Base-by-base conservation (phyloP, 2,888 invertebrate species). In the Hyles lineata region DNA sequence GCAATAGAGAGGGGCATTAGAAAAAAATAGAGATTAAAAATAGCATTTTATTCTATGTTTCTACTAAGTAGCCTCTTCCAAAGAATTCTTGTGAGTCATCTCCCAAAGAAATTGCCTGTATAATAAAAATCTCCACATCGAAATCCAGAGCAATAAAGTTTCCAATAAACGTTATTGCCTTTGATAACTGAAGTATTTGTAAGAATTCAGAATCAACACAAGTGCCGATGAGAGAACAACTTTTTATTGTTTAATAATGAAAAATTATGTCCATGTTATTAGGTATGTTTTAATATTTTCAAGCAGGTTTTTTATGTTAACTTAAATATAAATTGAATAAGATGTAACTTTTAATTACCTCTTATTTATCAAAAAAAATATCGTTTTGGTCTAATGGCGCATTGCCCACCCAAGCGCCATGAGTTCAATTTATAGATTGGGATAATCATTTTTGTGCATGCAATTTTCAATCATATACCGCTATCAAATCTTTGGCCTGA, bases 261-360 rank as follows among this genome's bases (percentile, higher is more conserved):
- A 75, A 75, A 76, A 85, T 78, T 83, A 90, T 92, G 90, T 78
- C 86, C 77, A 80, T 84, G 76, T 78, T 87, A 78, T 82, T 90
- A 70, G 86, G 92, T 90, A 83, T 86, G 70, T 71, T 67, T 72
- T 11, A 23, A 63, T 3, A 21, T 25, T 52, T 5, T 52, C 1
- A 6, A 0, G 61, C 21, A 35, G 11, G 15, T n/a, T 63, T 72
- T 25, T 8, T 9, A 35, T 35, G 9, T 63, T 29, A 17, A 25
- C 60, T 55, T 9, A 32, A 11, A 62, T 70, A 19, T 17, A 62
- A 23, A 43, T 70, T n/a, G 11, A 23, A 70, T 72, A 0, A 11
- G 55, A 55, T 29, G 23, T 21, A 9, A 8, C 5, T 58, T 6
- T 6, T 19, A 19, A 55, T 43, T 43, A 9, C 43, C 2, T 29